phyloP scores from a whole-genome alignment of 2,797 vertebrate species.

The Zenarchopterus dispar region DNA sequence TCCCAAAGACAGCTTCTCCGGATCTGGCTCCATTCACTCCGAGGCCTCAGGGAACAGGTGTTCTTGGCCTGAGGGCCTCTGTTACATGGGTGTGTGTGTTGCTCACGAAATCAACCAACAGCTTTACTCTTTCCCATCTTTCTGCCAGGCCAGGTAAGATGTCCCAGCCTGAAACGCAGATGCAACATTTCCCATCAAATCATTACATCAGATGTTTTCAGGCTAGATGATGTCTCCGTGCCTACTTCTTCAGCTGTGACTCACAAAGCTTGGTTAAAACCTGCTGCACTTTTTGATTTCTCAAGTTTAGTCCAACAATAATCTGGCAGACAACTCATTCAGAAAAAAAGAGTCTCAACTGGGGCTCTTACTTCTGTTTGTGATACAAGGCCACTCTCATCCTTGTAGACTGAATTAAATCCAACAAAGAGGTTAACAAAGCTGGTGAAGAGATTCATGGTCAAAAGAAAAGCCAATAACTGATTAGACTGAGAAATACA shows the following conservation, averaged over 20 bases:
- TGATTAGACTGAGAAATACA: neutral
- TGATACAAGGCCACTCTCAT: too few species aligned
- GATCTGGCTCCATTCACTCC: constrained; percentile 18
- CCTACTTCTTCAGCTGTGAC: neutral
- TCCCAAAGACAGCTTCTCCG: constrained; percentile 4
- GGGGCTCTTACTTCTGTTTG: too few species aligned
- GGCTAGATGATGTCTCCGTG: neutral
- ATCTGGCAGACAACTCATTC: too few species aligned
- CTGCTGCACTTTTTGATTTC: too few species aligned
- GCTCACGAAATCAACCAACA: constrained; percentile 1
- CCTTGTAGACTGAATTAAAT: too few species aligned
- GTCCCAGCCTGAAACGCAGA: constrained; percentile 5
- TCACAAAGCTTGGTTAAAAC: neutral
- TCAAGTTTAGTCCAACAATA: too few species aligned
- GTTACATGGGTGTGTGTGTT: neutral
- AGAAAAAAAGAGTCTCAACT: too few species aligned
- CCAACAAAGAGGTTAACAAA: neutral
- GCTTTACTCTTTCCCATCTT: constrained; percentile 8
- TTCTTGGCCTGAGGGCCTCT: constrained; percentile 25
- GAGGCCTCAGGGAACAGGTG: constrained; percentile 51
- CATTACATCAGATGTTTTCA: neutral
- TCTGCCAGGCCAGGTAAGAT: constrained; percentile 24
- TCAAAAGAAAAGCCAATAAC: too few species aligned
- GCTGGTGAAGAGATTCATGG: neutral
- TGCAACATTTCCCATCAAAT: constrained; percentile 2